Conservation (phyloP, 2,888 invertebrate genomes). For the Octodonta nipae region DNA sequence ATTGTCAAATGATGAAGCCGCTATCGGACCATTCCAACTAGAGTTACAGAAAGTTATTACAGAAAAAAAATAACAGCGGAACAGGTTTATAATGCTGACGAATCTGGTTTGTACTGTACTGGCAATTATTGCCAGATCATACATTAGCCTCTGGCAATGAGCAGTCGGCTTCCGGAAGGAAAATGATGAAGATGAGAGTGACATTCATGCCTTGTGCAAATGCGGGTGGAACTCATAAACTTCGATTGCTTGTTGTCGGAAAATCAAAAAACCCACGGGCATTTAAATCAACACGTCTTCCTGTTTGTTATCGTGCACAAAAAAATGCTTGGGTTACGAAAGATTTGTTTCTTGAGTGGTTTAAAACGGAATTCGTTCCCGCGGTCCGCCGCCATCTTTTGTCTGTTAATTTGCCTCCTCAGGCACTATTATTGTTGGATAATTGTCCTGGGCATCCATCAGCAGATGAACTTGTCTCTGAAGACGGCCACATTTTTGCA, state of each 20-base stretch:
- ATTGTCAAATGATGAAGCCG: too few relatives aligned
- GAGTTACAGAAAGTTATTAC: too few relatives aligned
- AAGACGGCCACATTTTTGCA: conserved; percentile 1
- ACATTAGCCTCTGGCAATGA: too few relatives aligned
- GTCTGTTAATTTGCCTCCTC: neutral
- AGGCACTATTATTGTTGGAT: neutral
- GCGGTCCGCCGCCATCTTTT: neutral
- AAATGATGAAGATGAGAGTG: too few relatives aligned
- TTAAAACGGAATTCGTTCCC: neutral
- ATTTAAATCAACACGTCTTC: neutral
- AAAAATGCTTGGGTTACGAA: neutral
- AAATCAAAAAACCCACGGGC: neutral
- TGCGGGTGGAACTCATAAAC: neutral
- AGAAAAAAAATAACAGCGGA: too few relatives aligned
- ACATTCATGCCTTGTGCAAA: conserved; percentile 1
- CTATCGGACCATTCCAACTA: too few relatives aligned
- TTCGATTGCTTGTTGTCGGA: neutral
- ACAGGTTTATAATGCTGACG: too few relatives aligned
- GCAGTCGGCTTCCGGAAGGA: too few relatives aligned
- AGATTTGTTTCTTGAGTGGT: neutral
- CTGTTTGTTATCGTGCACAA: neutral
- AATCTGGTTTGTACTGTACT: too few relatives aligned
- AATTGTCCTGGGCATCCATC: neutral
- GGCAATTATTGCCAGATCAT: too few relatives aligned
- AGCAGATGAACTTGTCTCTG: neutral